Evolutionary conservation across 2,797 vertebrate species (phyloP).

Genomic region (Cetoscarus ocellatus): DNA sequence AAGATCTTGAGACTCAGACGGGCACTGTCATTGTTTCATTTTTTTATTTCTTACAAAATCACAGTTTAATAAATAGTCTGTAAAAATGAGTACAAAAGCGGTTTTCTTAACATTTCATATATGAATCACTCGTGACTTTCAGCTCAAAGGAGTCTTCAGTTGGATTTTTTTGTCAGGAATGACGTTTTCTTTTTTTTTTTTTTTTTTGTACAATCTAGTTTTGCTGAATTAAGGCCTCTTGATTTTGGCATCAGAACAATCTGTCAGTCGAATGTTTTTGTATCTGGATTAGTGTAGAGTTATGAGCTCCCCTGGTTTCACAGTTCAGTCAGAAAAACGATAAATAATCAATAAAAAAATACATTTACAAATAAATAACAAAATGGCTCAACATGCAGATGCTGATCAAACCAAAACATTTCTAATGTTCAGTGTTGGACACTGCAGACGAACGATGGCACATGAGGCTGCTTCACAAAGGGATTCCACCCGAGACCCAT

Average conservation of each 20-base stretch:
- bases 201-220: conserved; percentile 84
- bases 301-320: conserved; percentile 82
- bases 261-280: conserved; percentile 82
- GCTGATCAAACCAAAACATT: conserved; percentile 42
- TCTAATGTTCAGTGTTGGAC: conserved; percentile 63
- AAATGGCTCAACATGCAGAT: conserved; percentile 81
- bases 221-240: conserved; percentile 90
- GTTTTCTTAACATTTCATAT: conserved; percentile 83
- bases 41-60: conserved; percentile 87
- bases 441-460: conserved; percentile 66
- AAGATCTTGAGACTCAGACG: not conserved
- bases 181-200: conserved; percentile 51
- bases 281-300: conserved; percentile 74
- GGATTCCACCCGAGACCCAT: conserved; percentile 47
- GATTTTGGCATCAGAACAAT: conserved; percentile 89
- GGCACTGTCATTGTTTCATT: conserved; percentile 40
- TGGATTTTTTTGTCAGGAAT: conserved; percentile 76
- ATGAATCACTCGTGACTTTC: conserved; percentile 83
- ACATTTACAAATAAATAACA: conserved; percentile 67
- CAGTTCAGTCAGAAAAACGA: conserved; percentile 79
- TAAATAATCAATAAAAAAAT: conserved; percentile 49
- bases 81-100: conserved; percentile 88
- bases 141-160: conserved; percentile 80
- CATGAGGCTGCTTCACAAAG: conserved; percentile 62
- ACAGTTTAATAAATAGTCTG: conserved; percentile 91